Evolutionary conservation across 2,888 invertebrate species (phyloP).

Genomic region (Cephonodes hylas): DNA sequence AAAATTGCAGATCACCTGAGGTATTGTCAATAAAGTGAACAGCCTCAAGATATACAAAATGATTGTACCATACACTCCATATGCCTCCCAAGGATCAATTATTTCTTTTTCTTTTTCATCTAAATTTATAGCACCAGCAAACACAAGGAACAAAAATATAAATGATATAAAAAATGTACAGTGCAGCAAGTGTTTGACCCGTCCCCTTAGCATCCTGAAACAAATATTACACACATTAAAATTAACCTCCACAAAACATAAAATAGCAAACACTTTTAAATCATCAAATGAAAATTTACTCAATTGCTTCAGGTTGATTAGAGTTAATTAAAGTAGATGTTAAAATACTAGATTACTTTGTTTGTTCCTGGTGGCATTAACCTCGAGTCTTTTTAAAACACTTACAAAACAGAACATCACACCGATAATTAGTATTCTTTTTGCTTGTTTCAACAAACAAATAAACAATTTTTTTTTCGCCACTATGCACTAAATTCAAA

Average conservation of each 20-base stretch:
- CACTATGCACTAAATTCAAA: not conserved
- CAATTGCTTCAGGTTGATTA: not conserved
- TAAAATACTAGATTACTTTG: not conserved
- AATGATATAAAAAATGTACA: conserved; percentile 87
- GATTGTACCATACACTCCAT: conserved; percentile 88
- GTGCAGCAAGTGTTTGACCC: conserved; percentile 90
- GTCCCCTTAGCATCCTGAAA: conserved; percentile 83
- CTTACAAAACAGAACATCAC: not conserved
- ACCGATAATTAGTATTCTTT: not conserved
- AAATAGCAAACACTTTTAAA: not conserved
- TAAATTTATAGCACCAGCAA: conserved; percentile 83
- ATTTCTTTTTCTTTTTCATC: conserved; percentile 79
- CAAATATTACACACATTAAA: conserved; percentile 23
- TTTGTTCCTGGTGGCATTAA: not conserved
- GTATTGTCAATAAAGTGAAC: conserved; percentile 91
- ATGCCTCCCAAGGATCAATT: conserved; percentile 90
- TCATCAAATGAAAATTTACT: not conserved
- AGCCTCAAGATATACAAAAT: conserved; percentile 89
- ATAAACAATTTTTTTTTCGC: not conserved
- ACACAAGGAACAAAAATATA: conserved; percentile 87
- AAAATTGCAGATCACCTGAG: conserved; percentile 94
- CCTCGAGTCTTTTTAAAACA: not conserved
- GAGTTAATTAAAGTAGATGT: not conserved
- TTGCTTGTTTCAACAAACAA: not conserved
- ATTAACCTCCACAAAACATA: not conserved